Evolutionary conservation across 2,113 vertebrate species (phyloP), one percentile per base, ranked within the genome.

Genomic region (Hyla sarda): DNA sequence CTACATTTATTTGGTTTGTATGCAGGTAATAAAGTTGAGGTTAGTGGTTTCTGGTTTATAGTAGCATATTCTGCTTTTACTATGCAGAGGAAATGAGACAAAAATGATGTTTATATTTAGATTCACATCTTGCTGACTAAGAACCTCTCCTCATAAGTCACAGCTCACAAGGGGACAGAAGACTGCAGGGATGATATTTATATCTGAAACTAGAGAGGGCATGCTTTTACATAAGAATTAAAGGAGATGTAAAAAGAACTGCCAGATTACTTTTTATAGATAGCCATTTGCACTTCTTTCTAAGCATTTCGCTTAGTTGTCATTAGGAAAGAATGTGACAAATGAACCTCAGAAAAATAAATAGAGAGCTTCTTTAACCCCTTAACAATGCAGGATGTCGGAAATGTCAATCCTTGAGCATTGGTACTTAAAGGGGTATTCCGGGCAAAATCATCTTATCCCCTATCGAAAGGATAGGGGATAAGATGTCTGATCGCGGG

Each of bases 31-130:
- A 32, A 77, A 32, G 52, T 52, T 7, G 3, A 50, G 73, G 48
- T 19, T 50, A 32, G 74, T 54, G 74, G 48, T 30, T 28, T 77
- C 11, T 28, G 32, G n/a, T 21, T 30, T 50, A 77, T 14, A 8
- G 17, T 28, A 28, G 7, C 34, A 21, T 77, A 11, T 9, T 19
- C 56, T 34, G 56, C 19, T 50, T 76, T 77, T 77, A 77, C 60
- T 77, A 85, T 76, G 56, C 58, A 77, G 73, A 77, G 56, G 69
- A 84, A 84, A 84, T 84, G 45, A 67, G 50, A 77, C 65, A 48
- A 77, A 83, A 85, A 85, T 77, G 17, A 58, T 77, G 58, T 52
- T 85, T 85, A 85, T 85, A 85, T 85, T 85, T 77, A 85, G 73
- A 77, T 77, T 11, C 41, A 58, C 16, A 60, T 34, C 28, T 77